These are phyloP conservation scores for Anastrepha ludens DNA, from an alignment of 1,140 invertebrate species.

Conservation along the genomic window DNA sequence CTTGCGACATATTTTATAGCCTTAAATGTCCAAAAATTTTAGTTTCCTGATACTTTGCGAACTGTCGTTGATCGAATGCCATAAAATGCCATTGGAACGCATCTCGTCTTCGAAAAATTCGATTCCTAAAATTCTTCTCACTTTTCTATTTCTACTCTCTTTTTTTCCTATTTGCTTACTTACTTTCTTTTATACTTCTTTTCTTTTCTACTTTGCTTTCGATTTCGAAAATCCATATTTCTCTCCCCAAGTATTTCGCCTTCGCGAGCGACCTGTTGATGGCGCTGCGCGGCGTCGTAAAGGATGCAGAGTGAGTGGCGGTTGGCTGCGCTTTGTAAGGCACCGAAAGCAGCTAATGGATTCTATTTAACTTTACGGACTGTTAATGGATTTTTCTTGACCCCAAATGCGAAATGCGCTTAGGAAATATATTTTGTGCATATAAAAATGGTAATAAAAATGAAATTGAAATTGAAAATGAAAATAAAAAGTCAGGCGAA, in stretches of 20 bases:
- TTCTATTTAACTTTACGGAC: constrained; percentile 73
- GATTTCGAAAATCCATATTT: not conserved
- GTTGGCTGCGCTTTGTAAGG: not conserved
- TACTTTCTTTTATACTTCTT: not conserved
- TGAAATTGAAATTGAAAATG: constrained; percentile 51
- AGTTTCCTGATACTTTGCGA: too few relatives aligned
- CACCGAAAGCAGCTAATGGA: constrained; percentile 66
- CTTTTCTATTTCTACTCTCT: not conserved
- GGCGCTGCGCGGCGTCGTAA: not conserved
- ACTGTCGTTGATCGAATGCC: too few relatives aligned
- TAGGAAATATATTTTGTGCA: constrained; percentile 57
- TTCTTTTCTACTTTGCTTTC: not conserved
- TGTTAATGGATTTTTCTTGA: constrained; percentile 74
- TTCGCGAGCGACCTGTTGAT: not conserved
- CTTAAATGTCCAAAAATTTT: too few relatives aligned
- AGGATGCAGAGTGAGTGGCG: not conserved
- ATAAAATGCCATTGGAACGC: too few relatives aligned
- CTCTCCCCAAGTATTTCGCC: not conserved
- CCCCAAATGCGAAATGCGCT: constrained; percentile 69
- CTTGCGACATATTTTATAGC: too few relatives aligned
- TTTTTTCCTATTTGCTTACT: not conserved
- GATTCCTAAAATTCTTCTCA: not conserved
- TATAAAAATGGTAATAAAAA: constrained; percentile 56
- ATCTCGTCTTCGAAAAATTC: too few relatives aligned
- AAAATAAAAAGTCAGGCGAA: not conserved